Percentiles rank a stretch among this genome's conserved stretches.
Evolutionary conservation across 2,797 vertebrate genomes (phyloP).

Genomic region (Phylloscopus collybita): DNA sequence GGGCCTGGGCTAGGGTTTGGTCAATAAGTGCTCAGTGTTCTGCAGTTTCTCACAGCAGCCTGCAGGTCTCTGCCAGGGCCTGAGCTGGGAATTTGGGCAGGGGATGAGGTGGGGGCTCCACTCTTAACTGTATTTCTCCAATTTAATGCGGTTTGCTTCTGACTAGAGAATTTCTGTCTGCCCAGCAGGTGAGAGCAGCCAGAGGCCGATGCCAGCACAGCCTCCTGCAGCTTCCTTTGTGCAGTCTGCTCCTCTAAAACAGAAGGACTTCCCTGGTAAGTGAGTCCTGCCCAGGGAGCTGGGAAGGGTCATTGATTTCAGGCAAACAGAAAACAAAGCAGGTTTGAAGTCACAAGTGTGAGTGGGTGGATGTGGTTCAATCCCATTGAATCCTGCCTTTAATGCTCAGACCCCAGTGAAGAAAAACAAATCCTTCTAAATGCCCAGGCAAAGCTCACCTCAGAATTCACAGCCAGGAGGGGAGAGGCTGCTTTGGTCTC

Average conservation of each 20-base stretch:
- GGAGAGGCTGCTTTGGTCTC: background rate
- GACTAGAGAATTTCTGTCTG: background rate
- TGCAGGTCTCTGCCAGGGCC: background rate
- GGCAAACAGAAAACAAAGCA: background rate
- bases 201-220: background rate
- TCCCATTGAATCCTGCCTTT: background rate
- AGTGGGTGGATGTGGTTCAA: background rate
- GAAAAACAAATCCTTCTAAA: background rate
- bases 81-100: background rate
- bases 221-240: background rate
- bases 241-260: background rate
- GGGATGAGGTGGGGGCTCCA: background rate
- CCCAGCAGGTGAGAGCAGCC: background rate
- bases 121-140: background rate
- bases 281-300: background rate
- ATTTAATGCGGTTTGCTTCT: background rate
- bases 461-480: background rate
- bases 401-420: background rate
- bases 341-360: background rate
- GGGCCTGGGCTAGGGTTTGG: background rate
- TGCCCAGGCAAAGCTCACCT: background rate
- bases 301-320: background rate
- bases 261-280: background rate
- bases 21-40: slow-evolving; percentile 25
- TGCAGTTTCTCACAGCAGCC: background rate